These are phyloP conservation scores for Dyspetes luteomarginatus DNA, from an alignment of 2,888 invertebrate species.

Conservation along the genomic window DNA sequence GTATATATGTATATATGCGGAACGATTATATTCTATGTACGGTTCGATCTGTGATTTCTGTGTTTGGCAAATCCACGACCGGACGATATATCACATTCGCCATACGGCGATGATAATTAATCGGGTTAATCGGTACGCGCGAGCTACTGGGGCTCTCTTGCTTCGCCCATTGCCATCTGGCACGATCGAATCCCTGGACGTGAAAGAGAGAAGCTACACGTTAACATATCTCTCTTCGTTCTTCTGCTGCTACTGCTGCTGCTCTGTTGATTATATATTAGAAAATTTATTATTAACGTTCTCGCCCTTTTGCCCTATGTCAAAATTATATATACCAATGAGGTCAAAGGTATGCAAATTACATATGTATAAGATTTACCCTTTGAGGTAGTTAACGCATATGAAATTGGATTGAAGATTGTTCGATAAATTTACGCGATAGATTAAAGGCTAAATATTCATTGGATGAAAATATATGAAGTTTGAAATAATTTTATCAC, in stretches of 20 bases:
- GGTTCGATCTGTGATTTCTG: constrained; percentile 52
- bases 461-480: no score
- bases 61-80: constrained; percentile 46
- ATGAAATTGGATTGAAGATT: no score
- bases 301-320: constrained; percentile 1
- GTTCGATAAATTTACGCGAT: no score
- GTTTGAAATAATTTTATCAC: no score
- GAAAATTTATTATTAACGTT: constrained; percentile 26
- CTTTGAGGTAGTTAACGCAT: not conserved
- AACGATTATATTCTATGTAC: constrained; percentile 41
- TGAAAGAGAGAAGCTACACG: constrained; percentile 9
- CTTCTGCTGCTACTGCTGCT: not conserved
- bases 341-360: constrained; percentile 3
- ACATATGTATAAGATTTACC: not conserved
- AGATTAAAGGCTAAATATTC: no score
- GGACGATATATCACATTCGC: constrained; percentile 26
- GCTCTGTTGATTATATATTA: not conserved
- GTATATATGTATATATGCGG: not conserved
- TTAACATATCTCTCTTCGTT: not conserved
- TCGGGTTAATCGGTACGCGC: constrained; percentile 73
- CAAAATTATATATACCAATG: constrained; percentile 23
- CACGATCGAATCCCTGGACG: constrained; percentile 37
- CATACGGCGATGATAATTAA: constrained; percentile 77
- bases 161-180: constrained; percentile 64
- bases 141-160: constrained; percentile 31